Base-by-base conservation (phyloP, 2,888 invertebrate genomes). In the Cataglyphis altisquamis region DNA sequence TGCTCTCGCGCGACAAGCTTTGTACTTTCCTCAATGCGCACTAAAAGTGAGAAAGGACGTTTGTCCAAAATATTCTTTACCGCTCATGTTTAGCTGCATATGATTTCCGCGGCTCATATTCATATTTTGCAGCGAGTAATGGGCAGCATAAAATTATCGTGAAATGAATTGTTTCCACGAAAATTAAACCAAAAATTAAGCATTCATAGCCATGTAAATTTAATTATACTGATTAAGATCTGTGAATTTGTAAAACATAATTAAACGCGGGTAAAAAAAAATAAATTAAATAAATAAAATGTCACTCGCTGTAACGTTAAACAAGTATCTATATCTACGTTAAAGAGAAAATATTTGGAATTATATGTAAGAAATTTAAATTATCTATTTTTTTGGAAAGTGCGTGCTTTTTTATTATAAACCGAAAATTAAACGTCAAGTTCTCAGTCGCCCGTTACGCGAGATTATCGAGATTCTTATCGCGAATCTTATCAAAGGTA, bases 141-240 rank as follows among this genome's bases (percentile, higher is more conserved):
- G 55, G 29, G 12, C 68, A 41, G 45, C 48, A 60, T 55, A 78
- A 45, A 78, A 70, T 68, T 70, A 12, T 60, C 45, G 60, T 70
- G 45, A 32, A 78, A 48, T 3, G 45, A 70, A 25, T 21, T 18
- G 12, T 78, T 60, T 78, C 45, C 12, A 29, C 55, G 70, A 60
- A n/a, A 45, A 78, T 78, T 78, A 70, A 70, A 78, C 21, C 2
- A 12, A 15, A 15, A 60, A 70, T 68, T 45, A 78, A 78, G 41
- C 45, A 78, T 57, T n/a, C 29, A 78, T 57, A 57, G 41, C 6
- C 21, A 78, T 78, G 72, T 25, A 78, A 70, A 78, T 78, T 15
- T 70, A 41, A 78, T 60, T 78, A 45, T 25, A 32, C 21, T 60
- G 45, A 18, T 66, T 39, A 29, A 25, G 39, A 66, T 29, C 18